Evolutionary conservation across 2,888 invertebrate species (phyloP), one percentile per base, ranked within the genome.

Genomic region (Polyploca ridens): DNA sequence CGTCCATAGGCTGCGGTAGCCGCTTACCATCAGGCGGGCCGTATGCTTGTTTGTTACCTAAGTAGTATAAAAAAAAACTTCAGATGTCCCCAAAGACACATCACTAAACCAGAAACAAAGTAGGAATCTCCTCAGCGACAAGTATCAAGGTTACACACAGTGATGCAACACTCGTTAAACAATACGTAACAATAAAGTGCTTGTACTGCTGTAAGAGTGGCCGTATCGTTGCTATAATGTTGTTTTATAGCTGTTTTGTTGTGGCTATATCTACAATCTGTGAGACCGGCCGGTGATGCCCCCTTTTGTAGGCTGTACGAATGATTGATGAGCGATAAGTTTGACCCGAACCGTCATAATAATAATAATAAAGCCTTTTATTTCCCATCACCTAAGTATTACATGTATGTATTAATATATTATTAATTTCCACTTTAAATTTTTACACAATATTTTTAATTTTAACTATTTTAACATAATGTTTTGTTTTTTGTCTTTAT

Each of bases 281-380:
- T n/a, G 46, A n/a, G 46, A 46, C 46, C n/a, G 46, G 46, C 46
- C n/a, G 1, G 46, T 46, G 46, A 46, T 46, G 46, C 46, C 46
- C 46, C n/a, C n/a, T 57, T 60, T 60, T 63, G 66, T 62, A 61
- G 62, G 61, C 63, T 60, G 38, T 58, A 63, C 62, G 49, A 66
- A 64, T 60, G 63, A 62, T 54, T 46, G 46, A 5, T 0, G 46
- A 0, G 46, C n/a, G 46, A 46, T 46, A 46, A n/a, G 0, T 46
- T 46, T 14, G 27, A 27, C 27, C 27, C 27, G 27, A 27, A 27
- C 27, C 27, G 2, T 27, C 27, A 27, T 27, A 41, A 41, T 11
- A 11, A n/a, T n/a, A n/a, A n/a, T n/a, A n/a, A n/a, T n/a, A n/a
- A n/a, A n/a, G n/a, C n/a, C n/a, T n/a, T n/a, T n/a, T n/a, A n/a